A percentile compares a stretch with the other conserved stretches of the same genome.
phyloP scores from a whole-genome alignment of 2,888 invertebrate species.

The Clistopyga incitator region DNA sequence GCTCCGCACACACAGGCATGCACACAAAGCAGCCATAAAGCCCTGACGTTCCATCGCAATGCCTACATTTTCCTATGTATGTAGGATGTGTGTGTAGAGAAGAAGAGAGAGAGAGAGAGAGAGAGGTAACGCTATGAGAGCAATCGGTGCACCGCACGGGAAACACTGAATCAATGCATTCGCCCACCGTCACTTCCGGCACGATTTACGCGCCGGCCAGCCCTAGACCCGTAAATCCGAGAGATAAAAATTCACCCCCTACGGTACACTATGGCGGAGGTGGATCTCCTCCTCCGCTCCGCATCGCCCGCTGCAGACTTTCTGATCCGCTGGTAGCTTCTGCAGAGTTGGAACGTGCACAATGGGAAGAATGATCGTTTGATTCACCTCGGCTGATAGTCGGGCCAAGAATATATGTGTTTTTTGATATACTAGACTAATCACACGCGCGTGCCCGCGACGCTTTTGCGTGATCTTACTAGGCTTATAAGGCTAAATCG shows the following conservation, averaged over 20 bases:
- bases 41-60: slow-evolving; percentile 23
- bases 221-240: slow-evolving; percentile 67
- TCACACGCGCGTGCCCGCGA: too few relatives aligned
- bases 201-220: slow-evolving; percentile 67
- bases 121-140: slow-evolving; percentile 22
- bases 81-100: neutral
- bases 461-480: too few relatives aligned
- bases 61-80: slow-evolving; percentile 3
- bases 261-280: slow-evolving; percentile 18
- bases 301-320: slow-evolving; percentile 20
- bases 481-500: too few relatives aligned
- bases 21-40: slow-evolving; percentile 37
- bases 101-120: too few relatives aligned
- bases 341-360: slow-evolving; percentile 33
- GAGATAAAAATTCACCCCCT: slow-evolving; percentile 66
- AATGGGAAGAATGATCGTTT: slow-evolving; percentile 46
- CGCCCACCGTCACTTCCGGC: slow-evolving; percentile 68
- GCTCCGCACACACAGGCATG: neutral
- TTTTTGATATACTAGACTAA: neutral
- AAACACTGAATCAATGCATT: slow-evolving; percentile 69
- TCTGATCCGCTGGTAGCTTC: slow-evolving; percentile 12
- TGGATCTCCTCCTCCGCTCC: slow-evolving; percentile 33
- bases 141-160: slow-evolving; percentile 60
- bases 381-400: slow-evolving; percentile 35
- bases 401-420: neutral